Percentiles rank a stretch among this genome's conserved stretches.
phyloP scores from a whole-genome alignment of 23 tunicate genomes.

The Trididemnum miniatum region DNA sequence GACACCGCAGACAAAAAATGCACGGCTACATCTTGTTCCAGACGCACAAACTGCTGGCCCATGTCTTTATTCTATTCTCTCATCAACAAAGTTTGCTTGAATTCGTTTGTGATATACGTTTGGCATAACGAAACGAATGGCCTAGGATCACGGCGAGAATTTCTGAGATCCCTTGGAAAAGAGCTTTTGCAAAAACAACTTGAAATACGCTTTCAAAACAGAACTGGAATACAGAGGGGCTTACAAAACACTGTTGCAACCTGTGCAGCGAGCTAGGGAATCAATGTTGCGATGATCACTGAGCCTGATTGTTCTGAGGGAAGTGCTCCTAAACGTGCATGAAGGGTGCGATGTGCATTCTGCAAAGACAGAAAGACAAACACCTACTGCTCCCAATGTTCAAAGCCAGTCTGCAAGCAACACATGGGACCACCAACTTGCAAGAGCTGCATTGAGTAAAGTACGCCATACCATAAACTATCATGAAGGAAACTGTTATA shows the following conservation, averaged over 20 bases:
- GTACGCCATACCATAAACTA: not conserved
- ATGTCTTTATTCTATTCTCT: not conserved
- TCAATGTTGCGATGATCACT: not conserved
- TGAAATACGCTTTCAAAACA: not conserved
- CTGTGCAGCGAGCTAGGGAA: not conserved
- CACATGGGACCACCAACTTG: not conserved
- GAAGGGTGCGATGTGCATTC: not conserved
- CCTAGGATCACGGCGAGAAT: not conserved
- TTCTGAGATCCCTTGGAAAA: not conserved
- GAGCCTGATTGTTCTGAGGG: not conserved
- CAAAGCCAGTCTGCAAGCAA: not conserved
- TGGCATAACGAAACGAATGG: not conserved
- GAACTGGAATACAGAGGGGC: not conserved
- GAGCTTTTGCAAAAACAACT: not conserved
- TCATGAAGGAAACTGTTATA: not conserved
- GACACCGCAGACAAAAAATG: conserved; percentile 5
- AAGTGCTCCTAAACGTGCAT: not conserved
- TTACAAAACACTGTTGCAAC: not conserved
- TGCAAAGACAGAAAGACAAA: not conserved
- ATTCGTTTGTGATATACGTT: not conserved
- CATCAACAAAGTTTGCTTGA: not conserved
- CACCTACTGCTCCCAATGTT: not conserved
- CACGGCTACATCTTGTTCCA: not conserved
- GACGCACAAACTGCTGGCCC: conserved; percentile 5
- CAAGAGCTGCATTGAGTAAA: not conserved